These are phyloP conservation scores for Bursaphelenchus mucronatus DNA, from an alignment of 1,140 invertebrate species.

Conservation along the genomic window DNA sequence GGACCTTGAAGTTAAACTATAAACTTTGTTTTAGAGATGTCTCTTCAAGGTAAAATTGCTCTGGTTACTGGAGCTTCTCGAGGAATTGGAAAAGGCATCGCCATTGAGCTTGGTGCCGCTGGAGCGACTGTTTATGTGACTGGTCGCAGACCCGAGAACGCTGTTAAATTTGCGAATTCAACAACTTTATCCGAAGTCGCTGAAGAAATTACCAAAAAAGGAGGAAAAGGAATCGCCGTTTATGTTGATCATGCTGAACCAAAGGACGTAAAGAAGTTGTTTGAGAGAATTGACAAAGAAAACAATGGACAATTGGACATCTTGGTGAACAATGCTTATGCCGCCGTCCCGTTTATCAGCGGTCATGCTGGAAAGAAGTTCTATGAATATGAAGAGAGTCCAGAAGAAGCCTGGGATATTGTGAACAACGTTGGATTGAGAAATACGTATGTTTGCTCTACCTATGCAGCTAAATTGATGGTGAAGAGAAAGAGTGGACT, in stretches of 20 bases:
- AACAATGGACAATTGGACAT: slow-evolving; percentile 62
- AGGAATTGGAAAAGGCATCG: slow-evolving; percentile 61
- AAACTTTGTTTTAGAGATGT: slow-evolving; percentile 8
- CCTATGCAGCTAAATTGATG: slow-evolving; percentile 23
- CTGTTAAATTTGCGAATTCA: too few relatives aligned
- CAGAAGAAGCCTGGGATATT: slow-evolving; percentile 47
- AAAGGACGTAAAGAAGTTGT: slow-evolving; percentile 60
- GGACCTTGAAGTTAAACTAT: too few relatives aligned
- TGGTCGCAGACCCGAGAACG: slow-evolving; percentile 12
- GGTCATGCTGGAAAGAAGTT: slow-evolving; percentile 9
- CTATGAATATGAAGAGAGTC: slow-evolving; percentile 17
- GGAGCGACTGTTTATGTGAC: slow-evolving; percentile 57
- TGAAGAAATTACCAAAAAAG: slow-evolving; percentile 46
- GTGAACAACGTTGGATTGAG: slow-evolving; percentile 32
- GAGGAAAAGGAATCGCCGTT: slow-evolving; percentile 61
- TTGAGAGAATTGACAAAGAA: slow-evolving; percentile 61
- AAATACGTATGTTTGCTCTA: slow-evolving; percentile 26
- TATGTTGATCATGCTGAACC: slow-evolving; percentile 63
- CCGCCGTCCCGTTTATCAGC: slow-evolving; percentile 58
- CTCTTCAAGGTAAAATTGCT: slow-evolving; percentile 56
- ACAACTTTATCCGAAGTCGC: slow-evolving; percentile 32
- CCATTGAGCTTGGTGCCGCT: slow-evolving; percentile 61
- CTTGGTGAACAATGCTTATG: slow-evolving; percentile 64
- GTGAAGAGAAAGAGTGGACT: slow-evolving; percentile 47
- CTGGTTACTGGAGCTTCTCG: slow-evolving; percentile 62